Evolutionary conservation across 2,113 vertebrate genomes (phyloP).

Genomic region (Morone saxatilis): DNA sequence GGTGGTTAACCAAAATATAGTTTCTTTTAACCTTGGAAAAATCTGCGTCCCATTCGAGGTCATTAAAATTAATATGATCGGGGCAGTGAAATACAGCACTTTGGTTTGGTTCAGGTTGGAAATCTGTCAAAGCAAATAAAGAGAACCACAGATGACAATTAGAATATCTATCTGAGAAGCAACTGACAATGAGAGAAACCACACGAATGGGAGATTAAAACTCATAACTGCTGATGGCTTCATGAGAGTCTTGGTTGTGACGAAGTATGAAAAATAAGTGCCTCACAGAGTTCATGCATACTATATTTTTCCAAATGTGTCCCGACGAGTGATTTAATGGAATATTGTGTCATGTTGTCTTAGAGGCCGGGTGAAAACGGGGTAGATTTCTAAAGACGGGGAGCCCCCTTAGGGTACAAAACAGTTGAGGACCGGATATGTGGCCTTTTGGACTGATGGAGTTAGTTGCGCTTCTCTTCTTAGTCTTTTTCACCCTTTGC

Average conservation of each 20-base stretch:
- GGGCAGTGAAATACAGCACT: neutral
- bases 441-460: slow-evolving; percentile 61
- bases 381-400: slow-evolving; percentile 13
- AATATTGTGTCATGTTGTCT: slow-evolving; percentile 22
- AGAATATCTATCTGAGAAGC: neutral
- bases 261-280: neutral
- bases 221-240: neutral
- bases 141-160: neutral
- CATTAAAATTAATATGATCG: neutral
- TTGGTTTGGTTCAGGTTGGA: neutral
- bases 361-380: neutral
- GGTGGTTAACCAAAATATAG: neutral
- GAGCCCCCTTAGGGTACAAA: slow-evolving; percentile 24
- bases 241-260: neutral
- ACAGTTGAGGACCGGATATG: slow-evolving; percentile 49
- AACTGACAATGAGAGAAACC: slow-evolving; percentile 24
- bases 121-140: slow-evolving; percentile 10
- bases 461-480: slow-evolving; percentile 59
- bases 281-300: neutral
- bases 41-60: neutral
- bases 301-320: slow-evolving; percentile 8
- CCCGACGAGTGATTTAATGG: neutral
- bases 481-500: slow-evolving; percentile 57
- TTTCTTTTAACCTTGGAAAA: slow-evolving; percentile 8
- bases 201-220: slow-evolving; percentile 1